Base-by-base conservation (phyloP, 2,797 vertebrate genomes). In the Alectoris magna region DNA sequence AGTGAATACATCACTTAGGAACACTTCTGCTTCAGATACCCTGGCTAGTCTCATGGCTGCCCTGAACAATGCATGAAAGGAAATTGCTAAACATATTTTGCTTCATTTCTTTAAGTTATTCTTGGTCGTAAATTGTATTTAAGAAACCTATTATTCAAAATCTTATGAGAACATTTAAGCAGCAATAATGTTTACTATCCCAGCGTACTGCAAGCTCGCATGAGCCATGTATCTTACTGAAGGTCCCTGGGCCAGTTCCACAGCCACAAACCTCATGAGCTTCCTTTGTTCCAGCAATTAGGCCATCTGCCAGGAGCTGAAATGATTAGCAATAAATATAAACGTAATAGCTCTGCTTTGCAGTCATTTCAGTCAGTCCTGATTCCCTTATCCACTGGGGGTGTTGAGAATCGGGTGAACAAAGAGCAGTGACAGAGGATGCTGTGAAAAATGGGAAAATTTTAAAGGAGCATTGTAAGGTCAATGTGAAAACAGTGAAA, bases 321-420 rank as follows among this genome's bases (percentile, higher is more conserved):
- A 97, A 95, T 95, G 95, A 97, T 97, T 91, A 97, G 90, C 90
- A 96, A 89, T 95, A 97, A 97, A 96, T 96, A 97, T 96, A 97
- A 96, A 97, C 91, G 84, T 94, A 96, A 91, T 78, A 96, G 90
- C 80, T 95, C 63, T 84, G 83, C 84, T 95, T 92, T 91, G 72
- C 78, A 88, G 80, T 85, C 82, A 88, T 87, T 86, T 87, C 72
- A 89, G 75, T 84, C 74, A 92, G 79, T 85, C 75, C 80, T 64
- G 63, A 53, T 53, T 73, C 81, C 62, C 66, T 87, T 67, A 79
- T n/a, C 58, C 94, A 80, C 83, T 58, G 62, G 64, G 67, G 73
- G 69, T 60, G 93, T 71, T 75, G 26, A 91, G 79, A 96, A 88
- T 71, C 51, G 43, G 69, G 44, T 58, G 58, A 92, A 90, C 44